A percentile compares a stretch with the other conserved stretches of the same genome.
Evolutionary conservation across 1,140 invertebrate genomes (phyloP).

Genomic region (Vanessa tameamea): DNA sequence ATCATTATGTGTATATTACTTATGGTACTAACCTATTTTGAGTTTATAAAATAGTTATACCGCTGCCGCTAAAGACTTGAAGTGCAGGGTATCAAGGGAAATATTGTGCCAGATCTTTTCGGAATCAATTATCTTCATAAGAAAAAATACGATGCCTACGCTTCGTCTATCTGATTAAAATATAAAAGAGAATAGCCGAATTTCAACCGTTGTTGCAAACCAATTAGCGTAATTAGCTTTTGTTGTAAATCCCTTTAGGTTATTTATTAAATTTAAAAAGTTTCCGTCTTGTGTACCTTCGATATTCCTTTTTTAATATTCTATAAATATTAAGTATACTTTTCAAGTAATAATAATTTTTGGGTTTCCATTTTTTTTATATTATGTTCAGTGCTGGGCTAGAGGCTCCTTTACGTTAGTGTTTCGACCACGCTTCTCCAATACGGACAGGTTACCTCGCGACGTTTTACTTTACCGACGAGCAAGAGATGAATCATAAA

Average conservation of each 20-base stretch:
- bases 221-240: constrained; percentile 30
- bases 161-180: constrained; percentile 18
- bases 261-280: neutral
- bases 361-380: too few species aligned
- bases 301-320: neutral
- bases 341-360: too few species aligned
- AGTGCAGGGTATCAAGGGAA: constrained; percentile 15
- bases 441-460: too few species aligned
- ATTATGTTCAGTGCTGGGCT: too few species aligned
- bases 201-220: constrained; percentile 10
- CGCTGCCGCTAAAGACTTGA: constrained; percentile 17
- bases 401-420: too few species aligned
- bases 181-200: constrained; percentile 16
- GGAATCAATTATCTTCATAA: constrained; percentile 27
- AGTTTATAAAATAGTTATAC: neutral
- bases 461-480: too few species aligned
- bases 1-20: too few species aligned
- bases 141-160: constrained; percentile 27
- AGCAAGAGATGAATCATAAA: too few species aligned
- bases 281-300: neutral
- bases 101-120: constrained; percentile 27
- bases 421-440: too few species aligned
- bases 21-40: neutral
- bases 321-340: too few species aligned
- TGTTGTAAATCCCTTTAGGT: constrained; percentile 6